Conservation (phyloP, 2,113 vertebrate genomes). For the Entelurus aequoreus region DNA sequence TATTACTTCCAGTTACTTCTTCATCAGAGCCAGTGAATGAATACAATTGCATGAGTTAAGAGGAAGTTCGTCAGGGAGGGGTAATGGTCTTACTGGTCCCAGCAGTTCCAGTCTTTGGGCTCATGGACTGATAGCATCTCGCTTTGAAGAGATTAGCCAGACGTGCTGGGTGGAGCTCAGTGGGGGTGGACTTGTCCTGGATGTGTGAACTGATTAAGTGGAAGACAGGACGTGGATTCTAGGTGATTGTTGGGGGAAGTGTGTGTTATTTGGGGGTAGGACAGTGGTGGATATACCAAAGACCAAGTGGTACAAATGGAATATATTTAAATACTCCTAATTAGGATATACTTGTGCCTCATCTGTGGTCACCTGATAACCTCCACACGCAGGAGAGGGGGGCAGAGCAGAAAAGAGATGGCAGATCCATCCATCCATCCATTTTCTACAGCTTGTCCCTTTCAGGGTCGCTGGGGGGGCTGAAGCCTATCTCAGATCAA, state of each 20-base stretch:
- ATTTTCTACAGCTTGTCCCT: no score
- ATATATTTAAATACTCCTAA: no score
- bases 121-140: constrained; percentile 56
- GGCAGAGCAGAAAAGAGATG: no score
- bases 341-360: no score
- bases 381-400: no score
- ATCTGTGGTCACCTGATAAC: no score
- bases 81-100: background rate
- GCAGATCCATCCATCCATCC: no score
- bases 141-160: constrained; percentile 63
- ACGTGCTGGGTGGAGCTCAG: constrained; percentile 50
- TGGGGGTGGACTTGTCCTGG: constrained; percentile 20
- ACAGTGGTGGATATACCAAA: no score
- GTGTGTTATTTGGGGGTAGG: background rate
- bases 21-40: background rate
- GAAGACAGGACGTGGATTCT: constrained; percentile 29
- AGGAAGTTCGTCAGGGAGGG: constrained; percentile 9
- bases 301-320: no score
- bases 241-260: constrained; percentile 20
- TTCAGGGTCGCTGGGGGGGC: no score
- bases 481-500: no score
- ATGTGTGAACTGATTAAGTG: constrained; percentile 58
- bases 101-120: constrained; percentile 10
- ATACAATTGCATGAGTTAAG: background rate
- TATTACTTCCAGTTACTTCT: background rate